A percentile compares a stretch with the other conserved stretches of the same genome.
Conservation (phyloP, 2,888 invertebrate species). For the Tiliacea citrago region DNA sequence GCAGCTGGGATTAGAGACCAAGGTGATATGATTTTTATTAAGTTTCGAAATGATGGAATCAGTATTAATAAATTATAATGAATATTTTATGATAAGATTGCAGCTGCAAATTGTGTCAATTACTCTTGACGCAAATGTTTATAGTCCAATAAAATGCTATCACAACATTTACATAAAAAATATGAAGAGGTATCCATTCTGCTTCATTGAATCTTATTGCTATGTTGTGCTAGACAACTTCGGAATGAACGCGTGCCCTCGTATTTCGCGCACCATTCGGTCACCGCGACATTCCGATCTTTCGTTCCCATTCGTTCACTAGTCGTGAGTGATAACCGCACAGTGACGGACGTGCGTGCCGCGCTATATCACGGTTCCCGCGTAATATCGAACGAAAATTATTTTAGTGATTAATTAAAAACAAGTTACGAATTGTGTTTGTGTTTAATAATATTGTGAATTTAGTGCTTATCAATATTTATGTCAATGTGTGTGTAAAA, state of each 20-base stretch:
- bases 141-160: constrained; percentile 23
- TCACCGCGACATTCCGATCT: constrained; percentile 73
- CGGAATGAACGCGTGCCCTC: constrained; percentile 65
- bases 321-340: constrained; percentile 86
- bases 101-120: constrained; percentile 25
- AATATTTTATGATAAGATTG: constrained; percentile 41
- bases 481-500: constrained; percentile 81
- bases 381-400: constrained; percentile 77
- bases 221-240: constrained; percentile 48
- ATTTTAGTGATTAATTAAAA: constrained; percentile 78
- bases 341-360: constrained; percentile 70
- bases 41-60: constrained; percentile 19
- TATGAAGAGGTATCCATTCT: constrained; percentile 27
- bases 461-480: constrained; percentile 71
- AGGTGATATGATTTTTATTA: neutral
- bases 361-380: constrained; percentile 72
- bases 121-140: constrained; percentile 5
- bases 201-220: constrained; percentile 46
- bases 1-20: constrained; percentile 27
- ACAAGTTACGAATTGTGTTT: constrained; percentile 73
- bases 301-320: constrained; percentile 75
- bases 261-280: constrained; percentile 72
- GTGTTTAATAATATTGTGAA: constrained; percentile 70
- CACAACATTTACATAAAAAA: constrained; percentile 26
- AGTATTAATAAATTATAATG: constrained; percentile 16